Conservation (phyloP, 2,797 vertebrate genomes). For the Geotrypetes seraphini region DNA sequence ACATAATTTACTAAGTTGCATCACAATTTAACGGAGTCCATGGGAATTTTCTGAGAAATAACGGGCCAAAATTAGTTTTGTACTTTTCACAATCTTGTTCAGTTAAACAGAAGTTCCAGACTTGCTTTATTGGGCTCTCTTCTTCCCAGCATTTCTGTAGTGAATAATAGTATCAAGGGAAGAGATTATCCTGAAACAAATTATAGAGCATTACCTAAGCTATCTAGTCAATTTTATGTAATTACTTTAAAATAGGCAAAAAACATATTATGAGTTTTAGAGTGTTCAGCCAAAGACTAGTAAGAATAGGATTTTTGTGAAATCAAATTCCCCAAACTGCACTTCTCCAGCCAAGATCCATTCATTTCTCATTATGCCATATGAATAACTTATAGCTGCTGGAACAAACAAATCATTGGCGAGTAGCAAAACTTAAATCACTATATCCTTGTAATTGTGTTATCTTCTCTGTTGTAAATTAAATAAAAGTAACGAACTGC, state of each 20-base stretch:
- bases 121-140: no score
- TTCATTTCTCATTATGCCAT: conserved; percentile 39
- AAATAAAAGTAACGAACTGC: conserved; percentile 58
- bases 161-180: no score
- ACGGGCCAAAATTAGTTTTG: no score
- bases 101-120: no score
- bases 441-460: conserved; percentile 66
- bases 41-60: no score
- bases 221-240: conserved; percentile 6
- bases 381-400: conserved; percentile 52
- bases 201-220: conserved; percentile 13
- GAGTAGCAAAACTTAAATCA: conserved; percentile 51
- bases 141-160: no score
- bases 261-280: background rate
- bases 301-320: conserved; percentile 18
- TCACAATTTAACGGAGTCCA: no score
- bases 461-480: conserved; percentile 54
- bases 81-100: no score
- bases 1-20: no score
- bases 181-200: conserved; percentile 30
- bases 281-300: conserved; percentile 19
- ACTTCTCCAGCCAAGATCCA: conserved; percentile 19
- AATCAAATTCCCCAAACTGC: conserved; percentile 14
- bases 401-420: conserved; percentile 52
- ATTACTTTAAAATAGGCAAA: background rate